Base-by-base conservation (phyloP, 2,888 invertebrate genomes). In the Lycia hirtaria region DNA sequence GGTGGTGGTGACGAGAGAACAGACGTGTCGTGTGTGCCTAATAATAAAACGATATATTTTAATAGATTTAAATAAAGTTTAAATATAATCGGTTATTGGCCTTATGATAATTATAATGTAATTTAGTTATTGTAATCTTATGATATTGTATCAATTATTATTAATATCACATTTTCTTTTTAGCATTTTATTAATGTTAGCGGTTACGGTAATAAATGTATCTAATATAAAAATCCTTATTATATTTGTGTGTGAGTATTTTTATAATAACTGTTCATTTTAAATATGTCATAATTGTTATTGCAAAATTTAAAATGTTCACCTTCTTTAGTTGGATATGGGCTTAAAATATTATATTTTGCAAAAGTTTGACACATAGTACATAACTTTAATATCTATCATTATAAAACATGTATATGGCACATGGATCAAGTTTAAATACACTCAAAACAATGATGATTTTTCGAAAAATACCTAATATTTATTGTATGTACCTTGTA, bases 71-170 rank as follows among this genome's bases (percentile, higher is more conserved):
- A 47, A 61, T 62, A 24, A 33, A 60, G 61, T 62, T 57, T 48
- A 59, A 47, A 61, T 62, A 24, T 24, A 24, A 43, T 60, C 50
- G 64, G 62, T 72, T 67, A 63, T 75, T 74, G 72, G 75, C 75
- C 77, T 77, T 78, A 77, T 66, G 63, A 69, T 65, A 59, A 52
- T 60, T 55, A 51, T 26, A 60, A 49, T 50, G 24, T 58, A 61
- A 64, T 57, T 56, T 51, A 51, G 45, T 51, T 40, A 19, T n/a
- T 60, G 50, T 48, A 65, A 67, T 72, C 64, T 71, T 75, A 75
- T 68, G 66, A 71, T 64, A 66, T 64, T 64, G 65, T 72, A 67
- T 71, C 72, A 71, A 75, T 75, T 75, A 75, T 65, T 43, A 52
- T 37, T 62, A 69, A 64, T 68, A 69, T 65, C 61, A 65, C 60